These are phyloP conservation scores for Hyla sarda DNA, from an alignment of 2,113 vertebrate genomes.

Conservation along the genomic window DNA sequence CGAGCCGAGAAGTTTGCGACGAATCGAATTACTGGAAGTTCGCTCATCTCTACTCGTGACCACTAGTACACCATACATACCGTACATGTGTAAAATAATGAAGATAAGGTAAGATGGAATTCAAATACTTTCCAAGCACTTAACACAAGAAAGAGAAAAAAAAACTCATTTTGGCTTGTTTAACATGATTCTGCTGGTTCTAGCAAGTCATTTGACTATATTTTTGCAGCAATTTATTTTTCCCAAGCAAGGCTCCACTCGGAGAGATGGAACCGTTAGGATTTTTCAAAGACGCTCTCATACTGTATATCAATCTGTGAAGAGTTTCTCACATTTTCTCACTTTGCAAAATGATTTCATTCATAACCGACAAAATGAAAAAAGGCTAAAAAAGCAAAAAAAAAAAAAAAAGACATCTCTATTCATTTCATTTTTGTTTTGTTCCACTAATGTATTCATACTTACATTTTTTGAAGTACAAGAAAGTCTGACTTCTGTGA, in stretches of 20 bases:
- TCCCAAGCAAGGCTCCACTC: conserved; percentile 6
- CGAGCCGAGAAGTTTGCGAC: no score
- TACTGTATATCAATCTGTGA: conserved; percentile 32
- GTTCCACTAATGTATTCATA: conserved; percentile 31
- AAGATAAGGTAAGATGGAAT: neutral
- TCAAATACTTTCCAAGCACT: conserved; percentile 2
- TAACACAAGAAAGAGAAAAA: neutral
- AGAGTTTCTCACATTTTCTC: conserved; percentile 21
- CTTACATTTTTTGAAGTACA: conserved; percentile 26
- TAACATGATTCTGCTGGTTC: conserved; percentile 12
- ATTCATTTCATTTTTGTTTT: conserved; percentile 40
- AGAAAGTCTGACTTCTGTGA: conserved; percentile 29
- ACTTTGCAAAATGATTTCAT: conserved; percentile 43
- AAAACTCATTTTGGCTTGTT: conserved; percentile 15
- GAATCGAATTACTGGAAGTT: no score
- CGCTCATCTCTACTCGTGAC: neutral
- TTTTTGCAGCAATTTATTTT: conserved; percentile 45
- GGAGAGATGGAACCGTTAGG: conserved; percentile 4
- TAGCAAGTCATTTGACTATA: conserved; percentile 40
- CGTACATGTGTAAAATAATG: neutral
- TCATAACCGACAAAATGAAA: conserved; percentile 16
- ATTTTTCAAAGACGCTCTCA: conserved; percentile 32
- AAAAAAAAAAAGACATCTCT: conserved; percentile 30
- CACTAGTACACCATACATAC: no score
- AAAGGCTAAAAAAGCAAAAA: neutral